These are phyloP conservation scores for Falco rusticolus DNA, from an alignment of 2,797 vertebrate species.

Conservation along the genomic window DNA sequence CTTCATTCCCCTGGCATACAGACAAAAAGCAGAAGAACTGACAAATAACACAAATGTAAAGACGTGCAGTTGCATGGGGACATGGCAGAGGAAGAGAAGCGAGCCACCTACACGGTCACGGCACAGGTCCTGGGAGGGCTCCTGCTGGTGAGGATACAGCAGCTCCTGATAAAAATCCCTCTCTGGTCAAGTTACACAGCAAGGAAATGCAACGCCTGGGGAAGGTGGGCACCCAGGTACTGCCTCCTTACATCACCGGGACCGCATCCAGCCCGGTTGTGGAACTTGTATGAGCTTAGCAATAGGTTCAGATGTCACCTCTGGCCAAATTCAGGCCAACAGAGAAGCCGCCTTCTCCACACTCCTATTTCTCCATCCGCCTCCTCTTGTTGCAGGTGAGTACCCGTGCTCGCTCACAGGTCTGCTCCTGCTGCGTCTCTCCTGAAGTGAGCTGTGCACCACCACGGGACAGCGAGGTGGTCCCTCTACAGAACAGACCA, in stretches of 20 bases:
- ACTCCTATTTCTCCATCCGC: neutral
- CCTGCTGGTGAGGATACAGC: neutral
- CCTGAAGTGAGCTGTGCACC: neutral
- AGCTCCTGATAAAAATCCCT: neutral
- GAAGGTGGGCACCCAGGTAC: neutral
- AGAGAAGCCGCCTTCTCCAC: neutral
- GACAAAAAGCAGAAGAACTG: neutral
- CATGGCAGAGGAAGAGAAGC: neutral
- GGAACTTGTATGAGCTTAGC: neutral
- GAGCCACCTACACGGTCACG: neutral
- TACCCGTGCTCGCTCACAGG: neutral
- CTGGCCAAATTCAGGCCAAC: neutral
- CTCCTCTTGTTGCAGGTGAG: neutral
- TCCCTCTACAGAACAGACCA: neutral
- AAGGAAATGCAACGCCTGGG: neutral
- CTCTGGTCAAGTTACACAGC: neutral
- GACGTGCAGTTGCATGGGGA: neutral
- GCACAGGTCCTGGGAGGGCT: neutral
- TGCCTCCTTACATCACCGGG: neutral
- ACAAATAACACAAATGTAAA: neutral
- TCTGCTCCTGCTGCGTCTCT: neutral
- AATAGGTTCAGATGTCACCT: neutral
- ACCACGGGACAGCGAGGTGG: accelerated
- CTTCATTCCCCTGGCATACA: neutral
- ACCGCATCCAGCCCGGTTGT: neutral